Evolutionary conservation across 2,888 invertebrate species (phyloP).

Genomic region (Anarsia innoxiella): DNA sequence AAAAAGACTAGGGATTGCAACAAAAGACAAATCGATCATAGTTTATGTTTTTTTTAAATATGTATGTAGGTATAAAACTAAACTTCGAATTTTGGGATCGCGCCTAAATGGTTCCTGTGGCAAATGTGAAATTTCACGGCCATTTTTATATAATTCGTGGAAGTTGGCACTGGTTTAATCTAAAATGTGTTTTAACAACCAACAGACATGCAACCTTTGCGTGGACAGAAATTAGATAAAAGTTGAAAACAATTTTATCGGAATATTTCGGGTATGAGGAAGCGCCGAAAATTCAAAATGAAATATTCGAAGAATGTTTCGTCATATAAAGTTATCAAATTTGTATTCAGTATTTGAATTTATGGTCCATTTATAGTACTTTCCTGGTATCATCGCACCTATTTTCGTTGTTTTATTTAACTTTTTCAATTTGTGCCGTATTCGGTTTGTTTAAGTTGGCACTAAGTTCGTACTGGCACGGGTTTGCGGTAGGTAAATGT

Average conservation of each 20-base stretch:
- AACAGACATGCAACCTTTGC: slow-evolving; percentile 48
- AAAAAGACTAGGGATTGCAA: too few relatives aligned
- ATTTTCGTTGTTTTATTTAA: slow-evolving; percentile 9
- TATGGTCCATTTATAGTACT: slow-evolving; percentile 8
- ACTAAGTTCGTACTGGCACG: neutral
- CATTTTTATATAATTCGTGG: slow-evolving; percentile 68
- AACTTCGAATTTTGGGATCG: too few relatives aligned
- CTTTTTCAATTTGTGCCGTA: slow-evolving; percentile 8
- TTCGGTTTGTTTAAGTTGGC: neutral
- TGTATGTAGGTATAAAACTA: too few relatives aligned
- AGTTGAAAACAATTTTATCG: slow-evolving; percentile 43
- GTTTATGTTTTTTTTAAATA: too few relatives aligned
- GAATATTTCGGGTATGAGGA: slow-evolving; percentile 25
- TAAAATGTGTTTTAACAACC: slow-evolving; percentile 54
- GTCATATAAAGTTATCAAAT: slow-evolving; percentile 13
- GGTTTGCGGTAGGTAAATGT: neutral
- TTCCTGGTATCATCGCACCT: slow-evolving; percentile 11
- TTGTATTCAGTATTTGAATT: slow-evolving; percentile 11
- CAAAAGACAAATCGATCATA: slow-evolving; percentile 24
- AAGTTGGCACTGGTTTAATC: slow-evolving; percentile 68
- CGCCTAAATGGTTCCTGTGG: slow-evolving; percentile 40
- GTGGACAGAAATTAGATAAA: slow-evolving; percentile 48
- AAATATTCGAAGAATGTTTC: slow-evolving; percentile 16
- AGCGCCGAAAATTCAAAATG: slow-evolving; percentile 33
- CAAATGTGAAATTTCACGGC: slow-evolving; percentile 68